Base-by-base conservation (phyloP, 2,113 vertebrate species). In the Jacana jacana region DNA sequence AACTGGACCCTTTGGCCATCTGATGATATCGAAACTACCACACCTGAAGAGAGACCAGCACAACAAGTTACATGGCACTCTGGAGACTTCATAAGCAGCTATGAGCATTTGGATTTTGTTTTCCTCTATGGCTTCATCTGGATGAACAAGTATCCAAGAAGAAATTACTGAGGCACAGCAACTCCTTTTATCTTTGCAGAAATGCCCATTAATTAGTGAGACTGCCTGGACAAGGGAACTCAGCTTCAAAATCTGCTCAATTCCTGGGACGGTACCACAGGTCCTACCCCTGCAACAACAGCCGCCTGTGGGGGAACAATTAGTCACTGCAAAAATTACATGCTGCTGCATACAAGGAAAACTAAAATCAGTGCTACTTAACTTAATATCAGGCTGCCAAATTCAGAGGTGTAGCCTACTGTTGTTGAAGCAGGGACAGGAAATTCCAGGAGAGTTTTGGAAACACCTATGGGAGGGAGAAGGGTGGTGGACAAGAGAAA, bases 391-490 rank as follows among this genome's bases (percentile, higher is more conserved):
- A 86, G 94, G 88, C 46, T 96, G 76, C 9, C 64, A 61, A 51
- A 68, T 2, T 4, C 0, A 77, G 37, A 83, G 39, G 11, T 58
- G 60, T 44, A 93, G 39, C 42, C 69, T 46, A 35, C 28, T 77
- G 49, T 13, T 86, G 60, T 44, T 79, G 65, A 57, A 92, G 81
- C 83, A 78, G 27, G 39, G 57, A 95, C 95, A 95, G 95, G 95
- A 97, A 97, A 96, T 95, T 79, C 96, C 95, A 91, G 57, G 9
- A 72, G 39, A 88, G 79, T 82, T 92, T 71, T 75, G 61, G 71
- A 60, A 93, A 76, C 49, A 89, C 85, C 52, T 87, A 68, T 23
- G 24, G 72, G n/a, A 90, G 55, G 72, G n/a, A 90, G 55, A 82
- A 88, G 80, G 40, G 88, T 68, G 55, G 76, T 39, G 39, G 77